Evolutionary conservation across 2,888 invertebrate genomes (phyloP).

Genomic region (Drosophila eohydei): DNA sequence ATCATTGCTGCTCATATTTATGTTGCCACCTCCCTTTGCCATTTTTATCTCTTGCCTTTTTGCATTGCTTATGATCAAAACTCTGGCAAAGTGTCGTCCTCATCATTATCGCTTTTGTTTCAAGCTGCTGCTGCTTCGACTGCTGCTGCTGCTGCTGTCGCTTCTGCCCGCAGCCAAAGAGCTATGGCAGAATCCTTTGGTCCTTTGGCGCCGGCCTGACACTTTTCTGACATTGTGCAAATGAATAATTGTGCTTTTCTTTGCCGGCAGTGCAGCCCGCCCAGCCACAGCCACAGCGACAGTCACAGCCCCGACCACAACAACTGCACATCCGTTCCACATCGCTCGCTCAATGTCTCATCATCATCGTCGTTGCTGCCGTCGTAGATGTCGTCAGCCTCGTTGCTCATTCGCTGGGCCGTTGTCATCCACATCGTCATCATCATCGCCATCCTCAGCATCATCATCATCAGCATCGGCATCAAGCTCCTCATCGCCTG

Average conservation of each 20-base stretch:
- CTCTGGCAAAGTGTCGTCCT: constrained; percentile 72
- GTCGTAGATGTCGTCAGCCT: constrained; percentile 70
- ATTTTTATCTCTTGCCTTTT: constrained; percentile 27
- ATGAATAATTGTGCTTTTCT: constrained; percentile 84
- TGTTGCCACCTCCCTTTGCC: constrained; percentile 5
- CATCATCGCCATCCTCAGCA: constrained; percentile 27
- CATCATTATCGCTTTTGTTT: constrained; percentile 78
- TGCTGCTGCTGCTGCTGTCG: constrained; percentile 21
- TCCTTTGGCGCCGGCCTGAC: constrained; percentile 81
- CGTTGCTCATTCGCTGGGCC: constrained; percentile 64
- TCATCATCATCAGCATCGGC: constrained; percentile 10
- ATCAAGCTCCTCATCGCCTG: constrained; percentile 29
- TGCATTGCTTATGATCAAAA: constrained; percentile 68
- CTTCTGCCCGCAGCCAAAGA: constrained; percentile 50
- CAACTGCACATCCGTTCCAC: constrained; percentile 68
- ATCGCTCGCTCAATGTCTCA: constrained; percentile 79
- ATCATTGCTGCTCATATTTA: constrained; percentile 2
- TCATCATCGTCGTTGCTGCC: constrained; percentile 52
- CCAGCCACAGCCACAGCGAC: constrained; percentile 13
- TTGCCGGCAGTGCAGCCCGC: constrained; percentile 58
- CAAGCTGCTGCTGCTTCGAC: constrained; percentile 38
- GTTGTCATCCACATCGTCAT: constrained; percentile 32
- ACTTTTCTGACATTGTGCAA: constrained; percentile 82
- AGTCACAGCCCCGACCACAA: constrained; percentile 23
- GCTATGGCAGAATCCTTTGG: constrained; percentile 72